Evolutionary conservation across 2,888 invertebrate genomes (phyloP).

Genomic region (Pachydiplax longipennis): DNA sequence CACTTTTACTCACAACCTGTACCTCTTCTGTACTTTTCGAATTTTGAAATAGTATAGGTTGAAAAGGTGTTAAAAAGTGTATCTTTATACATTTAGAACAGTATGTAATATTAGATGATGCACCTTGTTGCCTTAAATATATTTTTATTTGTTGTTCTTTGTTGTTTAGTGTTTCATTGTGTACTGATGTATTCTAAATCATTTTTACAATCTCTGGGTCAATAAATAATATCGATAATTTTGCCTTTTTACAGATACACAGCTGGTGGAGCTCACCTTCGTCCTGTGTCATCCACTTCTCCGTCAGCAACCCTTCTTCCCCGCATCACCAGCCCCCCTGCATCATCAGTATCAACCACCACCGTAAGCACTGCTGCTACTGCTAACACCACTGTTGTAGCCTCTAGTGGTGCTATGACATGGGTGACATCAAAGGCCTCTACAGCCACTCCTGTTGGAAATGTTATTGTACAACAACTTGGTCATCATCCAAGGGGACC

Average conservation of each 20-base stretch:
- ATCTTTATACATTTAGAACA: no score
- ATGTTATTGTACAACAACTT: slow-evolving; percentile 11
- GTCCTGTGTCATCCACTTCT: slow-evolving; percentile 35
- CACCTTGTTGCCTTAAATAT: no score
- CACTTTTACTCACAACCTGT: no score
- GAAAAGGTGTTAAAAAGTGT: no score
- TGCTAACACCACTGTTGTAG: slow-evolving; percentile 3
- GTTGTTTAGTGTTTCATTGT: no score
- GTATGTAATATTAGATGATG: no score
- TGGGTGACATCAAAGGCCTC: slow-evolving; percentile 47
- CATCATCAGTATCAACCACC: slow-evolving; percentile 6
- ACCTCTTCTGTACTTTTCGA: no score
- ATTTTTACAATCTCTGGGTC: no score
- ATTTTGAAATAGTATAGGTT: no score
- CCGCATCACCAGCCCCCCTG: slow-evolving; percentile 25
- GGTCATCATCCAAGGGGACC: slow-evolving; percentile 38
- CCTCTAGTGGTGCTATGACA: slow-evolving; percentile 46
- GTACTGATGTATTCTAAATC: no score
- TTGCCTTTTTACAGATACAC: slow-evolving; percentile 46
- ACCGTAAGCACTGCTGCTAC: slow-evolving; percentile 4
- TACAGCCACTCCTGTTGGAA: slow-evolving; percentile 22
- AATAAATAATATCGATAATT: neutral
- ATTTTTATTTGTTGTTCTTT: no score
- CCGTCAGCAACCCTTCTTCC: neutral
- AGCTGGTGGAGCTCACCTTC: slow-evolving; percentile 41